Percentiles rank a stretch among this genome's conserved stretches.
phyloP scores from a whole-genome alignment of 2,113 vertebrate species.

The Sigmodon hispidus region DNA sequence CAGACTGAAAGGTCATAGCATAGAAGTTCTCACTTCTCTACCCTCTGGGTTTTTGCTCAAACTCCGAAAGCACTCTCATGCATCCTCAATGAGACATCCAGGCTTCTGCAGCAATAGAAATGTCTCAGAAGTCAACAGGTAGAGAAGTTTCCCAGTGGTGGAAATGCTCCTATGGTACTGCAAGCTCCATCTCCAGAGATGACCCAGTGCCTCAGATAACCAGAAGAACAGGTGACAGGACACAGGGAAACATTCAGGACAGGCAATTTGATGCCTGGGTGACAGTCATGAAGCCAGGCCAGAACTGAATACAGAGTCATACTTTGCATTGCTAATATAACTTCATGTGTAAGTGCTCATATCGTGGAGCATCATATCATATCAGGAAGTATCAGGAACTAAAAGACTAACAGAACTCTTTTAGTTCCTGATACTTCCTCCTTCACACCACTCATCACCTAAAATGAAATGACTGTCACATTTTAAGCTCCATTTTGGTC shows the following conservation, averaged over 20 bases:
- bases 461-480: not conserved
- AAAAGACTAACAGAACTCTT: too few relatives aligned
- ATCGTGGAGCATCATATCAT: too few relatives aligned
- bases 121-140: not conserved
- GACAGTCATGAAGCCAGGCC: not conserved
- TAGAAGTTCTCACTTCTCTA: not conserved
- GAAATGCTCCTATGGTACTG: not conserved
- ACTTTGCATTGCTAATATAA: not conserved
- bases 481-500: not conserved
- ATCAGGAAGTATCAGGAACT: too few relatives aligned
- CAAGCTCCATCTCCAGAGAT: not conserved
- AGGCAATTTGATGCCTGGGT: not conserved
- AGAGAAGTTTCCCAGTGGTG: not conserved
- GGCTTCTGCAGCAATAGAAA: not conserved
- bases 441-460: not conserved
- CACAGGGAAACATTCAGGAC: not conserved
- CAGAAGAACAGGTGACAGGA: not conserved
- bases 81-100: not conserved
- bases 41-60: slow-evolving; percentile 4
- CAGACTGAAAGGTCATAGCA: not conserved
- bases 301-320: not conserved
- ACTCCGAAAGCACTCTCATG: not conserved
- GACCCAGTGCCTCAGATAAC: not conserved
- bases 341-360: not conserved
- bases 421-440: not conserved